These are phyloP conservation scores for Progne subis DNA, from an alignment of 2,113 vertebrate species.

Conservation along the genomic window DNA sequence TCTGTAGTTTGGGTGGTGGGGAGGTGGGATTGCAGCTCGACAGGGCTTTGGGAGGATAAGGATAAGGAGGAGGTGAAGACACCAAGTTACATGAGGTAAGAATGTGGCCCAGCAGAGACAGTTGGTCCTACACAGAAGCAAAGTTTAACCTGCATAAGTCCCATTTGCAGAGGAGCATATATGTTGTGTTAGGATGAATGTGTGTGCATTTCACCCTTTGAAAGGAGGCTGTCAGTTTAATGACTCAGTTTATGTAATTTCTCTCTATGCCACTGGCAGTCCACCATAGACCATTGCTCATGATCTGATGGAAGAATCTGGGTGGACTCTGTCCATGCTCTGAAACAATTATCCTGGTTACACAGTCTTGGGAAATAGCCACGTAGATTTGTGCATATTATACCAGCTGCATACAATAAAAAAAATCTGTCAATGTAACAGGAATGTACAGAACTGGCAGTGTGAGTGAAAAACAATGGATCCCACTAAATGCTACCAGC, in stretches of 20 bases:
- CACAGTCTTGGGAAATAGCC: neutral
- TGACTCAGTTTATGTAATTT: fast-evolving
- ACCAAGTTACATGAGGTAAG: neutral
- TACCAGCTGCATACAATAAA: neutral
- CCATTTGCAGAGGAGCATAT: neutral
- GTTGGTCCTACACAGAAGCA: neutral
- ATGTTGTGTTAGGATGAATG: fast-evolving
- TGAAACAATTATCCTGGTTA: neutral
- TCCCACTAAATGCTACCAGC: neutral
- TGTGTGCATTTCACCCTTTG: neutral
- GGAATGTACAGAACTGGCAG: neutral
- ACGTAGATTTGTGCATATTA: neutral
- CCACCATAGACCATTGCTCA: neutral
- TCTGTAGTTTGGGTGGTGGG: neutral
- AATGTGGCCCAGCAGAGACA: neutral
- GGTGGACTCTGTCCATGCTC: neutral
- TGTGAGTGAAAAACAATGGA: neutral
- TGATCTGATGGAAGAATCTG: neutral
- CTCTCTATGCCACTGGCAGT: neutral
- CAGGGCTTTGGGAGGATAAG: neutral
- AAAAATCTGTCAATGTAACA: neutral
- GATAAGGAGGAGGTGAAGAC: too few species aligned
- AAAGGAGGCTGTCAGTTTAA: neutral
- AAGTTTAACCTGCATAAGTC: neutral
- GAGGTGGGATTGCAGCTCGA: neutral